Evolutionary conservation across 2,113 vertebrate genomes (phyloP).

Genomic region (Calypte anna): DNA sequence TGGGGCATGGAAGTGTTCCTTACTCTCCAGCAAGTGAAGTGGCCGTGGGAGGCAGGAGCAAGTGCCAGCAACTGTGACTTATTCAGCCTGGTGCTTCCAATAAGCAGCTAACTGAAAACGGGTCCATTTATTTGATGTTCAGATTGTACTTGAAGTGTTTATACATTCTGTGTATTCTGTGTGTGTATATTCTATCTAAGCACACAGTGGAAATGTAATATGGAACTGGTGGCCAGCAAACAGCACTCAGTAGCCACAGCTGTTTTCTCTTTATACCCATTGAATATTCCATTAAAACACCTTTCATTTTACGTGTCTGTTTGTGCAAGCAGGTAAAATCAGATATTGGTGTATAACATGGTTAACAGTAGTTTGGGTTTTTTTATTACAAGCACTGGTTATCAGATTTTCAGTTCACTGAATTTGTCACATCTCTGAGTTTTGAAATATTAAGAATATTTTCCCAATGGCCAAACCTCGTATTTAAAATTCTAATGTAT

Average conservation of each 20-base stretch:
- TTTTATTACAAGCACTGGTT: neutral
- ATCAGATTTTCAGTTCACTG: slow-evolving; percentile 35
- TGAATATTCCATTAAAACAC: neutral
- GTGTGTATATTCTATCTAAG: neutral
- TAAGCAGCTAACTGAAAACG: neutral
- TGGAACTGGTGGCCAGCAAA: neutral
- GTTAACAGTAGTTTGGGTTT: neutral
- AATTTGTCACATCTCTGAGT: slow-evolving; percentile 10
- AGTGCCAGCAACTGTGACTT: neutral
- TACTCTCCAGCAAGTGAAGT: neutral
- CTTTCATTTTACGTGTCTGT: neutral
- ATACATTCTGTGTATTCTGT: rapidly evolving
- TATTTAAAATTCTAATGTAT: slow-evolving; percentile 74
- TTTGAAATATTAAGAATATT: slow-evolving; percentile 58
- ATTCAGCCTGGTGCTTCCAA: neutral
- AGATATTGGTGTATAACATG: neutral
- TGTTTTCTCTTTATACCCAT: neutral
- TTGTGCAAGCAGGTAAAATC: neutral
- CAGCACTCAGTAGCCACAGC: neutral
- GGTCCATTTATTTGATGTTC: neutral
- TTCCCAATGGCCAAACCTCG: slow-evolving; percentile 61
- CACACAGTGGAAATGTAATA: neutral
- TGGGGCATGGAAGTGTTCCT: neutral
- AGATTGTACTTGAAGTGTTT: neutral
- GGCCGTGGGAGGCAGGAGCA: neutral